Evolutionary conservation across 2,113 vertebrate genomes (phyloP).

Genomic region (Eublepharis macularius): DNA sequence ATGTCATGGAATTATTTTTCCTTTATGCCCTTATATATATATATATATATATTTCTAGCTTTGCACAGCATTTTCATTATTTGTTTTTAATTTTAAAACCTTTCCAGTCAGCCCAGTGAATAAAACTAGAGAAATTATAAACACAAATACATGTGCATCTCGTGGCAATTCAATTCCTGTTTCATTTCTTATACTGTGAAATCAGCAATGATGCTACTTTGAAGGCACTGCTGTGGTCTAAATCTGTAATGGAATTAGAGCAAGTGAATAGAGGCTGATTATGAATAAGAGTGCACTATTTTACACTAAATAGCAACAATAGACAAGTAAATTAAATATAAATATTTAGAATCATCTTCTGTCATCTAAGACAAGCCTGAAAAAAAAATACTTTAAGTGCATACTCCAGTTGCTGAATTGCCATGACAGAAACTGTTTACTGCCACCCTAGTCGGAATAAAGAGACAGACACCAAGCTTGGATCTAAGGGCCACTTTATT

Average conservation of each 20-base stretch:
- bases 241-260: background rate
- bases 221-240: background rate
- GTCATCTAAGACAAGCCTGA: background rate
- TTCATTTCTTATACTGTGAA: background rate
- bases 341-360: background rate
- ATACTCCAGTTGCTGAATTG: too few species aligned
- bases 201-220: background rate
- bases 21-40: constrained; percentile 29
- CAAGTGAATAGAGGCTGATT: background rate
- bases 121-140: background rate
- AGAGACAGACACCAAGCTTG: too few species aligned
- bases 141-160: background rate
- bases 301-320: background rate
- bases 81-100: background rate
- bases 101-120: background rate
- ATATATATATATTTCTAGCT: background rate
- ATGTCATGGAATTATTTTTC: constrained; percentile 42
- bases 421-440: background rate
- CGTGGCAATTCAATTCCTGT: background rate
- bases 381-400: too few species aligned
- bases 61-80: background rate
- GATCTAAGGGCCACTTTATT: too few species aligned
- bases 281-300: background rate
- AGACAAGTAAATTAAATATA: background rate
- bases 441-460: too few species aligned